Conservation (phyloP, 2,113 vertebrate species). For the Takifugu flavidus region DNA sequence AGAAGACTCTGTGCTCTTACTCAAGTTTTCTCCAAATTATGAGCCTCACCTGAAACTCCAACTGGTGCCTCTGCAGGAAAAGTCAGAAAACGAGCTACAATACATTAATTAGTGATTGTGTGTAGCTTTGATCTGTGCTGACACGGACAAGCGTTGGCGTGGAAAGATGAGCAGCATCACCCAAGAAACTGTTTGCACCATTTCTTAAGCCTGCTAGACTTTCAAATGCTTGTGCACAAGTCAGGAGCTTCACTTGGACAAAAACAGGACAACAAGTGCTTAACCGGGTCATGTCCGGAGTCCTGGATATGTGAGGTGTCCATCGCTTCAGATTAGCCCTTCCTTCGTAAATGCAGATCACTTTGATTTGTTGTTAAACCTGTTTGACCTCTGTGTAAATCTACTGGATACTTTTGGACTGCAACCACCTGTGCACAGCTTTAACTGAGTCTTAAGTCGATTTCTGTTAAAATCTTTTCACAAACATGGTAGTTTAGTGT, state of each 20-base stretch:
- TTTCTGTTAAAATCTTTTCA: background rate
- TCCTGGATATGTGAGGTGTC: slow-evolving; percentile 31
- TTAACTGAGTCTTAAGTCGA: background rate
- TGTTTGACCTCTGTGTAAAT: background rate
- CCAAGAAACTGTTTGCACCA: background rate
- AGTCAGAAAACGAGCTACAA: too few relatives aligned
- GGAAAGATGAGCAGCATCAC: background rate
- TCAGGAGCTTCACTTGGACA: too few relatives aligned
- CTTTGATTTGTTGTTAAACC: slow-evolving; percentile 14
- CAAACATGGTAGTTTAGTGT: background rate
- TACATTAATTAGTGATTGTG: too few relatives aligned
- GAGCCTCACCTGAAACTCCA: background rate
- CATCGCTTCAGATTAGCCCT: slow-evolving; percentile 18
- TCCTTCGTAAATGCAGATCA: background rate
- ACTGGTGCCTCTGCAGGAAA: too few relatives aligned
- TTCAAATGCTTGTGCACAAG: too few relatives aligned
- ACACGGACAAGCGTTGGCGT: too few relatives aligned
- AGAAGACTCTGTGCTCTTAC: too few relatives aligned
- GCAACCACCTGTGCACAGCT: slow-evolving; percentile 27
- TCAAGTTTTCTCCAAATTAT: background rate
- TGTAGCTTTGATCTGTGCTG: too few relatives aligned
- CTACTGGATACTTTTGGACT: slow-evolving; percentile 7
- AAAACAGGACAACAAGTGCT: background rate
- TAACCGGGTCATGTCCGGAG: background rate
- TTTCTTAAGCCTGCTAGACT: background rate